Evolutionary conservation across 1,140 invertebrate genomes (phyloP).

Genomic region (Trachymyrmex septentrionalis): DNA sequence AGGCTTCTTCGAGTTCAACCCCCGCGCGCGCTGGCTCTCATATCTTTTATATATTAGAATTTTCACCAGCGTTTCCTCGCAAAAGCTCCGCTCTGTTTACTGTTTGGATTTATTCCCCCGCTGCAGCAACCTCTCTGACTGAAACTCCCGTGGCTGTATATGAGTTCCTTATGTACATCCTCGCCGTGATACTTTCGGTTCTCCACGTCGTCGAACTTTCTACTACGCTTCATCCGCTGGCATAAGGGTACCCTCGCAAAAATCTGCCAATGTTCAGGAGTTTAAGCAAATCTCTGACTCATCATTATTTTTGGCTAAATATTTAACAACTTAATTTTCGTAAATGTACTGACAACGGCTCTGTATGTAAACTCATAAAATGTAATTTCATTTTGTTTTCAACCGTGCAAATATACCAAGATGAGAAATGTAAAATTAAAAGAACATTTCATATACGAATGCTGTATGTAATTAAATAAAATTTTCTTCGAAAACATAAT

Average conservation of each 20-base stretch:
- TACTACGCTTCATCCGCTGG: constrained; percentile 40
- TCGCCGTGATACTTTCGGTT: constrained; percentile 68
- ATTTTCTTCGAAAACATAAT: background rate
- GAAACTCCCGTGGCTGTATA: constrained; percentile 69
- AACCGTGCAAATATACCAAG: background rate
- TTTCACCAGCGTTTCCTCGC: constrained; percentile 73
- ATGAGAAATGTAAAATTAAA: background rate
- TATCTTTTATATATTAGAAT: constrained; percentile 86
- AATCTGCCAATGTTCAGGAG: background rate
- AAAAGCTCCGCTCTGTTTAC: constrained; percentile 80
- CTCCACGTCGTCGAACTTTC: background rate
- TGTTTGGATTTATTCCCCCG: constrained; percentile 84
- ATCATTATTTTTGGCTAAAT: background rate
- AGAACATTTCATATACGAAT: background rate
- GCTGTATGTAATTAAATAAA: background rate
- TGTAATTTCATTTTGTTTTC: background rate
- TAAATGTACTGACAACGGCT: background rate
- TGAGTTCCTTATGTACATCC: constrained; percentile 65
- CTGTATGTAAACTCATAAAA: no score
- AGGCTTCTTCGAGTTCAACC: constrained; percentile 76
- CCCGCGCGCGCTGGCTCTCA: constrained; percentile 79
- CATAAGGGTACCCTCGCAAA: constrained; percentile 10
- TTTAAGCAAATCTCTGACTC: constrained; percentile 25
- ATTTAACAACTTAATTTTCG: constrained; percentile 8
- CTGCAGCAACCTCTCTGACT: constrained; percentile 23